Evolutionary conservation across 2,113 vertebrate genomes (phyloP).

Genomic region (Acinonyx jubatus): DNA sequence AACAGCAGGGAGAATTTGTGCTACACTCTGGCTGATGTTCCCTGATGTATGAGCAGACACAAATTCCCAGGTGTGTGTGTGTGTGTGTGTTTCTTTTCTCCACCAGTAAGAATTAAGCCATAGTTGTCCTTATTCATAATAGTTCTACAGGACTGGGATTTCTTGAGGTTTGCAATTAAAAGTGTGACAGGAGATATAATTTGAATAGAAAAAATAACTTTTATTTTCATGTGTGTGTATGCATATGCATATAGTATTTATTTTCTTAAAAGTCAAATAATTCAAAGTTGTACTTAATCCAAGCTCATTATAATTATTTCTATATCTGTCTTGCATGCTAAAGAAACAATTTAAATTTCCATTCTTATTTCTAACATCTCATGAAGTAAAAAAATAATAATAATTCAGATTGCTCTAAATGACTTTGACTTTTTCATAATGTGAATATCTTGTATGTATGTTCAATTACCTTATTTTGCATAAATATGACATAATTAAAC

Average conservation of each 20-base stretch:
- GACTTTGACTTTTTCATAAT: conserved; percentile 57
- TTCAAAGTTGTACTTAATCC: background rate
- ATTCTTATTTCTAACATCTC: conserved; percentile 53
- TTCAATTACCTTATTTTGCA: conserved; percentile 59
- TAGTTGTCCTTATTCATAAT: background rate
- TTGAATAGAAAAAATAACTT: background rate
- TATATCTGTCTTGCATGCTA: background rate
- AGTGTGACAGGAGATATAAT: background rate
- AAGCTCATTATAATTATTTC: background rate
- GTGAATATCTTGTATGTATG: conserved; percentile 9
- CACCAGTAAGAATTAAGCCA: background rate
- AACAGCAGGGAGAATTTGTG: background rate
- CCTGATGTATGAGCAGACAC: background rate
- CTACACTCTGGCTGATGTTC: rapidly evolving
- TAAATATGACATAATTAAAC: conserved; percentile 61
- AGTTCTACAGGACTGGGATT: background rate
- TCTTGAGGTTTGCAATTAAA: background rate
- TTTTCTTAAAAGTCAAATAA: conserved; percentile 34
- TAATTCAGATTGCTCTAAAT: conserved; percentile 11
- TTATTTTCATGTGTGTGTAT: background rate
- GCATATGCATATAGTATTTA: background rate
- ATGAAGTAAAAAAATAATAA: conserved; percentile 23
- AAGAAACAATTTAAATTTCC: conserved; percentile 31
- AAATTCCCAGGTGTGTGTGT: background rate
- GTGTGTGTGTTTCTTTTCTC: background rate